A percentile compares a stretch with the other conserved stretches of the same genome.
phyloP scores from a whole-genome alignment of 2,797 vertebrate species.

The Sebastes matsubarae region DNA sequence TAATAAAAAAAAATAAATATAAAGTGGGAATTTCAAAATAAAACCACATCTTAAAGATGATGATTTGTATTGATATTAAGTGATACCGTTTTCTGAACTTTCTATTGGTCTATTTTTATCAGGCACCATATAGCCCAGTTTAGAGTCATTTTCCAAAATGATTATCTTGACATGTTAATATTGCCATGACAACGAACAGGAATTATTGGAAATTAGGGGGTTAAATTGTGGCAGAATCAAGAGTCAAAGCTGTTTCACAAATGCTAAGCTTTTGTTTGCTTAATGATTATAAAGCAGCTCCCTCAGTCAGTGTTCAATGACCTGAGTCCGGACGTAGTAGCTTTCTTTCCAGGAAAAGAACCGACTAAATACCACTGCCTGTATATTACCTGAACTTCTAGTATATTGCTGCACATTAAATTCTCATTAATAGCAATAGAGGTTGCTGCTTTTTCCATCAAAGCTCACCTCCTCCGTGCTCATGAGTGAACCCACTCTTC shows the following conservation, averaged over 20 bases:
- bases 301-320: not conserved
- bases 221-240: not conserved
- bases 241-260: not conserved
- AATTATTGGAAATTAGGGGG: not conserved
- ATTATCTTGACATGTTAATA: not conserved
- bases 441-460: conserved; percentile 1
- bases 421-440: not conserved
- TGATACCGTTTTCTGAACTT: not conserved
- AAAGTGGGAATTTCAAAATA: too few relatives aligned
- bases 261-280: conserved; percentile 2
- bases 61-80: too few relatives aligned
- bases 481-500: conserved; percentile 14
- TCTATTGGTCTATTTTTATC: not conserved
- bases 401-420: not conserved
- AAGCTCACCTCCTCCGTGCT: not conserved
- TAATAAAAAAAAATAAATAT: too few relatives aligned
- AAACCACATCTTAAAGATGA: too few relatives aligned
- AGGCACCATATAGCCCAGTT: not conserved
- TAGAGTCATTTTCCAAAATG: not conserved
- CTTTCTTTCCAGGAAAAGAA: not conserved
- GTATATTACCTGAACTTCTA: not conserved
- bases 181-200: not conserved
- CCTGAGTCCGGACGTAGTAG: not conserved
- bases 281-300: not conserved
- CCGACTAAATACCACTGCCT: not conserved